Conservation (phyloP, 2,113 vertebrate species). For the Aptenodytes patagonicus region DNA sequence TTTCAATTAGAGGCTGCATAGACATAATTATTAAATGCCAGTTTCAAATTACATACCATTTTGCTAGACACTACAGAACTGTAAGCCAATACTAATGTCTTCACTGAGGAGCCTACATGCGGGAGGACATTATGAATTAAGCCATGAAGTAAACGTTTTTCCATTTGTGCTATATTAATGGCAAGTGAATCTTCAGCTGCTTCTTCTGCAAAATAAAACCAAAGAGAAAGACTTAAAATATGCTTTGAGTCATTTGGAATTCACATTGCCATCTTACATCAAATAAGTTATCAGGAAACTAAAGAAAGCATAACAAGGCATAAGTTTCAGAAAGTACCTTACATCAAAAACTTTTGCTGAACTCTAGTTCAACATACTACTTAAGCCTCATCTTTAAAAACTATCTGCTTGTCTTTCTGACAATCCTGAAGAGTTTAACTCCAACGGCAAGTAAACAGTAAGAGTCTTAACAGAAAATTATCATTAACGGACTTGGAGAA, state of each 20-base stretch:
- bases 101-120: slow-evolving; percentile 85
- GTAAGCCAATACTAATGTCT: slow-evolving; percentile 90
- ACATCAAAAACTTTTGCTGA: not conserved
- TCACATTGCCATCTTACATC: not conserved
- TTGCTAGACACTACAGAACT: slow-evolving; percentile 93
- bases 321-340: not conserved
- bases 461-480: not conserved
- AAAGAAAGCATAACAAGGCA: not conserved
- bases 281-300: not conserved
- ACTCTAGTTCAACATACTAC: not conserved
- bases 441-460: not conserved
- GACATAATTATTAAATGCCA: not conserved
- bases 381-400: not conserved
- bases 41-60: slow-evolving; percentile 81
- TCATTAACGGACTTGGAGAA: not conserved
- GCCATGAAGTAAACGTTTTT: slow-evolving; percentile 89
- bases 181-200: slow-evolving; percentile 77
- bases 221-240: not conserved
- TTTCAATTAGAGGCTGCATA: not conserved
- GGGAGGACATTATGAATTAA: slow-evolving; percentile 92
- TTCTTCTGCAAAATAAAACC: slow-evolving; percentile 77
- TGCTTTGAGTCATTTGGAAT: not conserved
- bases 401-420: not conserved
- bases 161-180: slow-evolving; percentile 84
- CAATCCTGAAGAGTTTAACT: not conserved